Evolutionary conservation across 2,113 vertebrate genomes (phyloP).

Genomic region (Lathamus discolor): DNA sequence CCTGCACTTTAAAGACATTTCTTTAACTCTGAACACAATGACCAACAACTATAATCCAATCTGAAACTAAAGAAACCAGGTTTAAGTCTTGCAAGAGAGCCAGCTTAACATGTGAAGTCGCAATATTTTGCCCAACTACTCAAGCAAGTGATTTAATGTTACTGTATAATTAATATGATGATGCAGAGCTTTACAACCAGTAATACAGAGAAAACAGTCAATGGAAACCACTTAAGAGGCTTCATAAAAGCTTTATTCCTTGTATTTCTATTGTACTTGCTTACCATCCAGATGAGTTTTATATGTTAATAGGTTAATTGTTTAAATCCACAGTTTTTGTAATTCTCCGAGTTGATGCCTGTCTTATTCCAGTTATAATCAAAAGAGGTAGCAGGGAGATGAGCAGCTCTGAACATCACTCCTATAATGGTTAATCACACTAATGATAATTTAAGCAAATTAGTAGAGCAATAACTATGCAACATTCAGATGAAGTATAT

Average conservation of each 20-base stretch:
- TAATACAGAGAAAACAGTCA: not conserved
- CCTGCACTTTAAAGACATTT: not conserved
- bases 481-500: not conserved
- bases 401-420: not conserved
- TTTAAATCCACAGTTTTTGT: not conserved
- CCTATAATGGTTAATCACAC: not conserved
- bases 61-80: not conserved
- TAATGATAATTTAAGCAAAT: slow-evolving; percentile 35
- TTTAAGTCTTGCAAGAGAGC: not conserved
- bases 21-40: not conserved
- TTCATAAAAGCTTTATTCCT: not conserved
- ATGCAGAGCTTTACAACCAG: not conserved
- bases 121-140: not conserved
- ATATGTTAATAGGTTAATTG: not conserved
- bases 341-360: accelerated
- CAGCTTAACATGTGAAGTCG: not conserved
- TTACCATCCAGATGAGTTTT: not conserved
- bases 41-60: not conserved
- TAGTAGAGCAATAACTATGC: not conserved
- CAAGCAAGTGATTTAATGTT: not conserved
- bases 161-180: accelerated
- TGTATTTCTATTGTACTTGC: not conserved
- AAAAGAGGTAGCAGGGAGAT: not conserved
- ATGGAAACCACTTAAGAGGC: not conserved
- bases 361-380: not conserved